phyloP scores from a whole-genome alignment of 1,140 invertebrate genomes.

The Sipha flava region DNA sequence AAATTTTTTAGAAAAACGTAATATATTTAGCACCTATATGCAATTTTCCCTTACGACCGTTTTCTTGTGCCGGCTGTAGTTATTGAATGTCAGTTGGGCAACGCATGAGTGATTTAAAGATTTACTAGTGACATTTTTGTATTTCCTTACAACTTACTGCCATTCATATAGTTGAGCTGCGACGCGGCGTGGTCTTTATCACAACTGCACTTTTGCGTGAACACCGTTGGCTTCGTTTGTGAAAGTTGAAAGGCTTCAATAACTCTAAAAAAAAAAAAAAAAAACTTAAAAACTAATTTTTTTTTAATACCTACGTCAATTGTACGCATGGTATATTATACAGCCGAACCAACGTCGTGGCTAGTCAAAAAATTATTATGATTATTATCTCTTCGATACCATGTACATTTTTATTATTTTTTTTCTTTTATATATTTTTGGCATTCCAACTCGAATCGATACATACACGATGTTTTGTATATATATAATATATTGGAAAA shows the following conservation, averaged over 20 bases:
- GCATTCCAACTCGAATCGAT: background rate
- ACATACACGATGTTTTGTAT: too few species aligned
- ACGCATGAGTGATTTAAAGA: background rate
- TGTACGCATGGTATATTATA: too few species aligned
- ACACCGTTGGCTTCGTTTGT: background rate
- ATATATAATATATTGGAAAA: too few species aligned
- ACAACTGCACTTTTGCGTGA: background rate
- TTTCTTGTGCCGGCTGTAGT: too few species aligned
- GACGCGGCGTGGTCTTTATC: too few species aligned
- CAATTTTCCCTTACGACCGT: background rate
- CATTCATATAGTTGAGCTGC: too few species aligned
- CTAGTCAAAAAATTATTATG: too few species aligned
- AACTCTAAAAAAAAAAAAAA: too few species aligned
- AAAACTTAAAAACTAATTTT: too few species aligned
- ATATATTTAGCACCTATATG: background rate
- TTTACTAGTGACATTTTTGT: background rate
- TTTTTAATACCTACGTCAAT: too few species aligned
- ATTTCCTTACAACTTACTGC: background rate
- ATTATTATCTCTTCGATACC: background rate
- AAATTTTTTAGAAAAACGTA: background rate
- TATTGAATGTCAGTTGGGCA: background rate
- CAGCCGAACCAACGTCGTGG: too few species aligned
- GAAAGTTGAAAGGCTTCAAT: background rate
- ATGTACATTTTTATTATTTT: background rate
- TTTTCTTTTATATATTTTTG: background rate